Evolutionary conservation across 2,797 vertebrate genomes (phyloP).

Genomic region (Galago senegalensis): DNA sequence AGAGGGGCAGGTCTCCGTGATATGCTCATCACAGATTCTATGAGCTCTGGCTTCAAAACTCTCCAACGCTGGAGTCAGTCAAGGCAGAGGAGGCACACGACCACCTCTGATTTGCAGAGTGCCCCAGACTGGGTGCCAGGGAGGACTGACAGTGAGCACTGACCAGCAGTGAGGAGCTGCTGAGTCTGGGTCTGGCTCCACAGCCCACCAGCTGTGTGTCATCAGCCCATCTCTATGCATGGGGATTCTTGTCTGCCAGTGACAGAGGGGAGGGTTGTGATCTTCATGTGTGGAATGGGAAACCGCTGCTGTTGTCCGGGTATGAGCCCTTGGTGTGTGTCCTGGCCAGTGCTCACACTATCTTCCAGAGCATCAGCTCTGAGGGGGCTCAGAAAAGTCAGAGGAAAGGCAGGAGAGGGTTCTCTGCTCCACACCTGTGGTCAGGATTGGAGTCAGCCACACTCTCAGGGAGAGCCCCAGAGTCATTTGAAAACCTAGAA

Average conservation of each 20-base stretch:
- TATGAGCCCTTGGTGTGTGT: rapidly evolving
- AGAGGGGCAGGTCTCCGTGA: too few relatives aligned
- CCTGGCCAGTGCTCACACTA: rapidly evolving
- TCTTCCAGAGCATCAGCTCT: background rate
- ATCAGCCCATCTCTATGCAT: background rate
- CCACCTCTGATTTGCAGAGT: background rate
- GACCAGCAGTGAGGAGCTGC: rapidly evolving
- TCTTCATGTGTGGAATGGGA: background rate
- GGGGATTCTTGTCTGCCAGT: background rate
- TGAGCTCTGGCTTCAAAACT: rapidly evolving
- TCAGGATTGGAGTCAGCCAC: background rate
- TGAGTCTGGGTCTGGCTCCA: background rate
- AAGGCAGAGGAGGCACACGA: rapidly evolving
- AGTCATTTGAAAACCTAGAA: background rate
- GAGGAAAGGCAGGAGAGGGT: rapidly evolving
- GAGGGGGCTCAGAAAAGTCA: rapidly evolving
- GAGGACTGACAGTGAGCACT: background rate
- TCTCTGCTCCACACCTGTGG: rapidly evolving
- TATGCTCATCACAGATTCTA: background rate
- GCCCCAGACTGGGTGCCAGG: background rate
- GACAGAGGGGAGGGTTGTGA: background rate
- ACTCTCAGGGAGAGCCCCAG: background rate
- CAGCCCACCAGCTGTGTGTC: rapidly evolving
- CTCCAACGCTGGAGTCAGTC: background rate
- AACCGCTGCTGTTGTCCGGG: background rate